Conservation (phyloP, 2,797 vertebrate genomes). For the Cryptoprocta ferox region DNA sequence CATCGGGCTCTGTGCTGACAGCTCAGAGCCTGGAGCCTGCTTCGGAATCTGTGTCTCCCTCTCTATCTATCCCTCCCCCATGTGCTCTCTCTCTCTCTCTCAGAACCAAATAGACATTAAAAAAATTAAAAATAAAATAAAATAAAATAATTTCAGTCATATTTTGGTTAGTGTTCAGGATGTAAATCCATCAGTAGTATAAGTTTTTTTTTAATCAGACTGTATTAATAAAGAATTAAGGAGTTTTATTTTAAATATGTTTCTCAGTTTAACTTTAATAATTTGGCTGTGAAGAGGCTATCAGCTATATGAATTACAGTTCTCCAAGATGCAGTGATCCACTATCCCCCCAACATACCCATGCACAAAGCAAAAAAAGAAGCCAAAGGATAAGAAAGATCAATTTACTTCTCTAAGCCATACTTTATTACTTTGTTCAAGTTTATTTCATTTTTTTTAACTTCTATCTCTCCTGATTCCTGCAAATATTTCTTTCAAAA, state of each 20-base stretch:
- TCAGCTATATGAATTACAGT: background rate
- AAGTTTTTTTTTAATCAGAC: background rate
- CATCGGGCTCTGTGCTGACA: too few relatives aligned
- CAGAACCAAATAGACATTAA: too few relatives aligned
- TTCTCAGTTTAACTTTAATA: background rate
- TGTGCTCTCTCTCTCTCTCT: too few relatives aligned
- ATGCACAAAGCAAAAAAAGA: background rate
- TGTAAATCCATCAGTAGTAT: background rate
- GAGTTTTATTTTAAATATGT: background rate
- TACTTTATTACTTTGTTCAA: background rate
- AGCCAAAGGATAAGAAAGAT: background rate
- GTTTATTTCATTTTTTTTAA: background rate
- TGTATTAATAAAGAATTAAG: background rate
- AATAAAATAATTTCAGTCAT: background rate
- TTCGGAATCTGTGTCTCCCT: too few relatives aligned
- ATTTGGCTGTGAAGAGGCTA: background rate
- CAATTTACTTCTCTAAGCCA: background rate
- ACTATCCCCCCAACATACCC: background rate
- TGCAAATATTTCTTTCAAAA: background rate
- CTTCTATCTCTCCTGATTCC: background rate
- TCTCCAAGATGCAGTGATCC: background rate
- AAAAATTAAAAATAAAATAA: too few relatives aligned
- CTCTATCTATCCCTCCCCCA: too few relatives aligned
- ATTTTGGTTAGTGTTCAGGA: background rate
- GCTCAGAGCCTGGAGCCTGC: too few relatives aligned